Percentiles rank a stretch among this genome's conserved stretches.
These are phyloP conservation scores for Nestor notabilis DNA, from an alignment of 2,113 vertebrate genomes.

Conservation along the genomic window DNA sequence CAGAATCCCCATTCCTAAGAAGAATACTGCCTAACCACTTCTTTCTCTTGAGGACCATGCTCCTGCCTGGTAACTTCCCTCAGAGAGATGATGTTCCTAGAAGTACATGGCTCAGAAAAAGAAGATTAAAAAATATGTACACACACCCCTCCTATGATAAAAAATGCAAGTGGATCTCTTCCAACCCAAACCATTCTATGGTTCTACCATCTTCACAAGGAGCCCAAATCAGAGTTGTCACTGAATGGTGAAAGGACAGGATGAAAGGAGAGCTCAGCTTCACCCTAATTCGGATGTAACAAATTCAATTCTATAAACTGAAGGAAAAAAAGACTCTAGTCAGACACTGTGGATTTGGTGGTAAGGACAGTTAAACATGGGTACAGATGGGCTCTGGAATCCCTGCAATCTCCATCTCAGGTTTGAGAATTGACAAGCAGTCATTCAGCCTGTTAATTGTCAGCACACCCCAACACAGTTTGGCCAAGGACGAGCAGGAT, in stretches of 20 bases:
- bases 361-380: not conserved
- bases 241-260: not conserved
- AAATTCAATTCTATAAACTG: not conserved
- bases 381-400: not conserved
- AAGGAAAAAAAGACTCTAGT: not conserved
- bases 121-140: not conserved
- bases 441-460: not conserved
- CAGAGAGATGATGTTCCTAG: not conserved
- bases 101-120: not conserved
- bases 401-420: not conserved
- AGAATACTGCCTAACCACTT: not conserved
- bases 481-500: not conserved
- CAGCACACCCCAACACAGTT: not conserved
- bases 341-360: not conserved
- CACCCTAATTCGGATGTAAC: not conserved
- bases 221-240: not conserved
- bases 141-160: not conserved
- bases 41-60: not conserved
- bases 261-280: not conserved
- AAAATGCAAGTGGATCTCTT: not conserved
- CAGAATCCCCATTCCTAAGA: not conserved
- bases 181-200: not conserved
- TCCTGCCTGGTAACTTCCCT: not conserved
- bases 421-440: not conserved
- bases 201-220: not conserved